Evolutionary conservation across 2,797 vertebrate genomes (phyloP).

Genomic region (Chromis chromis): DNA sequence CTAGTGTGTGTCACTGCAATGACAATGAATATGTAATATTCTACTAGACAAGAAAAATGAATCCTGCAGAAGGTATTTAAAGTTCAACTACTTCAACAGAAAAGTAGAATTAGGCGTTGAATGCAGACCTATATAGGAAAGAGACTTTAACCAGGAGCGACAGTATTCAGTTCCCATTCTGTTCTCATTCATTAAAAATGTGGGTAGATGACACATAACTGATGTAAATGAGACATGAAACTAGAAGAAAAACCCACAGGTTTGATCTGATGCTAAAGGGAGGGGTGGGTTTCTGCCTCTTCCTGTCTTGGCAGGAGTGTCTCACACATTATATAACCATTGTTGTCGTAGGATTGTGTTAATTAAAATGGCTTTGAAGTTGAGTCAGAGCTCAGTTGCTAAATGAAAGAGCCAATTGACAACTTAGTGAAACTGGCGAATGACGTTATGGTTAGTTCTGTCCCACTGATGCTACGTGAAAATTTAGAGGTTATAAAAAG

Average conservation of each 20-base stretch:
- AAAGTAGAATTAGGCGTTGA: not conserved
- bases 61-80: not conserved
- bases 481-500: not conserved
- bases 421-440: slow-evolving; percentile 38
- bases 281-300: slow-evolving; percentile 25
- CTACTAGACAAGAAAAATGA: not conserved
- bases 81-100: not conserved
- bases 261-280: slow-evolving; percentile 15
- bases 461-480: not conserved
- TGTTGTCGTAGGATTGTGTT: slow-evolving; percentile 52
- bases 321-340: slow-evolving; percentile 53
- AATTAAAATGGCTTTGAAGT: slow-evolving; percentile 68
- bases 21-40: not conserved
- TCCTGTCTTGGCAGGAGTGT: slow-evolving; percentile 48
- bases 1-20: not conserved
- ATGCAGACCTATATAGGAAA: not conserved
- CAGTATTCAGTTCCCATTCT: not conserved
- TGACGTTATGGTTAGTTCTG: not conserved
- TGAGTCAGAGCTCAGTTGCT: slow-evolving; percentile 47
- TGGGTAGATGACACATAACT: not conserved
- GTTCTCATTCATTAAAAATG: not conserved
- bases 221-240: not conserved
- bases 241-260: not conserved
- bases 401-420: slow-evolving; percentile 53
- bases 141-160: not conserved